Conservation (phyloP, 2,888 invertebrate species). For the Punctoribates punctum region DNA sequence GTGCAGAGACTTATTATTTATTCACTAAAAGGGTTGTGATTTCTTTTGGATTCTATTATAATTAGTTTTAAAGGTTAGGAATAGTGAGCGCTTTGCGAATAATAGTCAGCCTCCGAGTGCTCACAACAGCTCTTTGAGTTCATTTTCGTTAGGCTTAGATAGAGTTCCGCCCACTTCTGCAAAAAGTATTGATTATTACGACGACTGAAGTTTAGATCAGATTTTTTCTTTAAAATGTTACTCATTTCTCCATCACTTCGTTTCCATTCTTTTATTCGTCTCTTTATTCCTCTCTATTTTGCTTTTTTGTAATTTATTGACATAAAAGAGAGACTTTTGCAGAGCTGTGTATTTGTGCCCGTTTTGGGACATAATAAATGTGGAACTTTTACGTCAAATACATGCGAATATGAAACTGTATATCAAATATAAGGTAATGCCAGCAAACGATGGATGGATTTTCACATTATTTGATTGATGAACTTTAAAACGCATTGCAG, state of each 20-base stretch:
- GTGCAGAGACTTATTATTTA: neutral
- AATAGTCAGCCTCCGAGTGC: conserved; percentile 9
- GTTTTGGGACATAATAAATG: conserved; percentile 37
- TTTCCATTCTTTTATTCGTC: neutral
- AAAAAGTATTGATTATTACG: conserved; percentile 35
- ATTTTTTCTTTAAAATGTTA: conserved; percentile 28
- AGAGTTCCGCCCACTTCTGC: conserved; percentile 24
- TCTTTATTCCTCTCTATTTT: conserved; percentile 12
- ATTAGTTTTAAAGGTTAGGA: conserved; percentile 7
- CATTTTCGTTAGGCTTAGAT: conserved; percentile 26
- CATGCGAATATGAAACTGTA: conserved; percentile 30
- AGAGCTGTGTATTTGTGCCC: conserved; percentile 10
- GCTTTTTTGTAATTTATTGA: conserved; percentile 36
- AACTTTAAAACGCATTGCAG: conserved; percentile 27
- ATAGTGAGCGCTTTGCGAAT: neutral
- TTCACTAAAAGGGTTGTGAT: conserved; percentile 30
- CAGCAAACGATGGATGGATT: conserved; percentile 21
- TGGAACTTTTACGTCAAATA: conserved; percentile 31
- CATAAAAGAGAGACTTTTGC: conserved; percentile 21
- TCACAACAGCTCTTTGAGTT: neutral
- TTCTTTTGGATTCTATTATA: conserved; percentile 9
- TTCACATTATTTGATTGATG: conserved; percentile 28
- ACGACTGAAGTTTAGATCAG: conserved; percentile 3
- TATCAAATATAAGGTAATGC: conserved; percentile 26
- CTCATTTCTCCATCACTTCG: conserved; percentile 5